A percentile compares a stretch with the other conserved stretches of the same genome.
Conservation (phyloP, 2,797 vertebrate species). For the Astyanax mexicanus region DNA sequence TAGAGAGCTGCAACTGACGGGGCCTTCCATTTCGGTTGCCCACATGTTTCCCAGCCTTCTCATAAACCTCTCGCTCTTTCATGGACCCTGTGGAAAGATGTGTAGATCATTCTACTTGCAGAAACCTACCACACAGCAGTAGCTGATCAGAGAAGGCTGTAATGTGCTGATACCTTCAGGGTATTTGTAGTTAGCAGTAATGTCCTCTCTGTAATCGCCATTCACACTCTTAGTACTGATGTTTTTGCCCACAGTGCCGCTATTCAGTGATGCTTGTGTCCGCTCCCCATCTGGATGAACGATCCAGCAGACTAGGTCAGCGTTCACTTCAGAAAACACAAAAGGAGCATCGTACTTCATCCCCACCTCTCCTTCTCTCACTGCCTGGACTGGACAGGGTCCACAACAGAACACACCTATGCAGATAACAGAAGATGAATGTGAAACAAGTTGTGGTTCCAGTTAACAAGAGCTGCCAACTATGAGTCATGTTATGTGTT, state of each 20-base stretch:
- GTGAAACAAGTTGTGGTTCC: neutral
- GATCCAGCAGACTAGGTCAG: conserved; percentile 78
- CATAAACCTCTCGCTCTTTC: conserved; percentile 76
- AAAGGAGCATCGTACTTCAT: conserved; percentile 80
- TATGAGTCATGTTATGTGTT: neutral
- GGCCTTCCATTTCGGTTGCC: conserved; percentile 7
- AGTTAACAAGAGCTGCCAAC: no score
- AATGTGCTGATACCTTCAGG: conserved; percentile 82
- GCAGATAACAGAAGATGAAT: neutral
- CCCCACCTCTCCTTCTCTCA: conserved; percentile 78
- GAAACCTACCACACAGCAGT: neutral
- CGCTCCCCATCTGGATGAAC: conserved; percentile 56
- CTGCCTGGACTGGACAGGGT: conserved; percentile 79
- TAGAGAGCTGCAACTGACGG: conserved; percentile 67
- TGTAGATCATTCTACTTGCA: neutral
- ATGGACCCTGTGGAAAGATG: conserved; percentile 71
- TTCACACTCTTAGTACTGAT: conserved; percentile 94
- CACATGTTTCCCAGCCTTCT: conserved; percentile 69
- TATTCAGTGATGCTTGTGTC: conserved; percentile 60
- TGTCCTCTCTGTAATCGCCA: conserved; percentile 82
- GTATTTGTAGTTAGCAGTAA: conserved; percentile 91
- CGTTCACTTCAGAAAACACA: conserved; percentile 84
- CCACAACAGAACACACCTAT: conserved; percentile 80
- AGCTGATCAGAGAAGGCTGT: neutral
- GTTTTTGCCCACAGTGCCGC: conserved; percentile 75